A percentile compares a stretch with the other conserved stretches of the same genome.
phyloP scores from a whole-genome alignment of 2,888 invertebrate species.

The Netelia virgata region DNA sequence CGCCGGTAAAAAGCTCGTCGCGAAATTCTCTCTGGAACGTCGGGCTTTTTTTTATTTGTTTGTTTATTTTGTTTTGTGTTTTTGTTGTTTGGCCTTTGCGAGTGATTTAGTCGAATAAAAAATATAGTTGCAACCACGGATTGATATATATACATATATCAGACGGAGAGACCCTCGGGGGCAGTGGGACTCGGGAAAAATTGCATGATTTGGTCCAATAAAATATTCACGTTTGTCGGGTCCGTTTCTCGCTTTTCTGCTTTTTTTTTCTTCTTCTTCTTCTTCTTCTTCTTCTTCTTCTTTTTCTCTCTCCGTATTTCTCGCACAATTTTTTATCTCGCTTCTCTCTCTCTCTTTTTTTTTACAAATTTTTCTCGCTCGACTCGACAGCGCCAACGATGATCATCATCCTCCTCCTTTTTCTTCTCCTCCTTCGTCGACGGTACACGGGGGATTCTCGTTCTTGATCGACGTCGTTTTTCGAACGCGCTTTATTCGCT shows the following conservation, averaged over 20 bases:
- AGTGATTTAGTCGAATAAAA: conserved; percentile 13
- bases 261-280: conserved; percentile 43
- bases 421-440: neutral
- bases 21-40: conserved; percentile 8
- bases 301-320: conserved; percentile 1
- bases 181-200: conserved; percentile 35
- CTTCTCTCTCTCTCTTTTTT: conserved; percentile 1
- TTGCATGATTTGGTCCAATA: conserved; percentile 56
- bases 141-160: conserved; percentile 43
- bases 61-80: neutral
- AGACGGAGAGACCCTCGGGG: conserved; percentile 11
- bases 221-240: conserved; percentile 58
- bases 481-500: too few relatives aligned
- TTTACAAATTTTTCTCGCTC: neutral
- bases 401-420: neutral
- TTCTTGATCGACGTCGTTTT: too few relatives aligned
- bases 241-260: conserved; percentile 31
- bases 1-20: conserved; percentile 56
- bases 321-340: neutral
- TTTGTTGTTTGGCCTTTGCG: neutral
- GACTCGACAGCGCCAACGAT: neutral
- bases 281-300: too few relatives aligned
- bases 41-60: conserved; percentile 11
- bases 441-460: too few relatives aligned
- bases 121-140: conserved; percentile 46